These are phyloP conservation scores for Papilio glaucus DNA, from an alignment of 1,140 invertebrate species.

Conservation along the genomic window DNA sequence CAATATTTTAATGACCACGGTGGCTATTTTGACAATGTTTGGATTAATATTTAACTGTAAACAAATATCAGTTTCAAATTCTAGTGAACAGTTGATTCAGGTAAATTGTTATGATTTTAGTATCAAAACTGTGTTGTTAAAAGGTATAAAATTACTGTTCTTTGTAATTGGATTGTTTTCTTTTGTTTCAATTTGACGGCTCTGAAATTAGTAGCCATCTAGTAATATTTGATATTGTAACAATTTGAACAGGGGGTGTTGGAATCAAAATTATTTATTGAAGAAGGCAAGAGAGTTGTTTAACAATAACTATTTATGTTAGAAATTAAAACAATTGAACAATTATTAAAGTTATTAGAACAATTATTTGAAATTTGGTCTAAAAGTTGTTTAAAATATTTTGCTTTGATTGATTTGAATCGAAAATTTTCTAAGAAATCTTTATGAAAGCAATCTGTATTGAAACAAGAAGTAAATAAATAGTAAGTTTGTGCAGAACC, in stretches of 20 bases:
- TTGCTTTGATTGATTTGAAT: conserved; percentile 27
- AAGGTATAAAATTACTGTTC: no score
- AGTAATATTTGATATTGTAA: background rate
- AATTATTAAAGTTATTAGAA: no score
- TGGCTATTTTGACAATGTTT: no score
- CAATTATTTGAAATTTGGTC: conserved; percentile 22
- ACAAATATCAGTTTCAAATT: no score
- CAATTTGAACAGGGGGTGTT: background rate
- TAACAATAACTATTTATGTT: conserved; percentile 28
- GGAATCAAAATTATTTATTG: background rate
- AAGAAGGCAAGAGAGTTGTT: conserved; percentile 1
- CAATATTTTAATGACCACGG: no score
- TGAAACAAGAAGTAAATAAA: conserved; percentile 33
- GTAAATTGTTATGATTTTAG: no score
- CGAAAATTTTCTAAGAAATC: background rate
- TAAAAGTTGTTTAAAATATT: conserved; percentile 17
- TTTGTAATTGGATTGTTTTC: background rate
- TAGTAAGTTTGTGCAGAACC: conserved; percentile 37
- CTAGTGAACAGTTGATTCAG: no score
- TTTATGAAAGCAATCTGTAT: conserved; percentile 23
- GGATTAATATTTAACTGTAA: no score
- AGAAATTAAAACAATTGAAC: conserved; percentile 27
- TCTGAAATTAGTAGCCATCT: background rate
- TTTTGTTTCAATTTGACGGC: background rate
- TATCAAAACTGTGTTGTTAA: no score